Conservation (phyloP, 2,888 invertebrate species). For the Melinaea menophilus region DNA sequence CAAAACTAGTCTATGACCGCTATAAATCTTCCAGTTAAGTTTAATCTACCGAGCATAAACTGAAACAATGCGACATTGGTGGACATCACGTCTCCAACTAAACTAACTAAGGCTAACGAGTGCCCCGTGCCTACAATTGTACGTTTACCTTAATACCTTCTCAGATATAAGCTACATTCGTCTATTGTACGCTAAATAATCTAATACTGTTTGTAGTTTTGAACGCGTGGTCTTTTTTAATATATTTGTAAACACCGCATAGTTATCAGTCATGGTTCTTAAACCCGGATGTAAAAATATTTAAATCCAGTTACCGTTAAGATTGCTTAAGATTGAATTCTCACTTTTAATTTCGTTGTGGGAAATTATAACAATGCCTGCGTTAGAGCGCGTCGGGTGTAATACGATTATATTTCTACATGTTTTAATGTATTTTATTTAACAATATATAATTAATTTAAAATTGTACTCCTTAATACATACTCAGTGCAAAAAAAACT, state of each 20-base stretch:
- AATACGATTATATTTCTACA: background rate
- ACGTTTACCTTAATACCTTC: conserved; percentile 74
- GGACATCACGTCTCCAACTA: conserved; percentile 55
- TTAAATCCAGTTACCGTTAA: conserved; percentile 66
- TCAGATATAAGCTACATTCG: conserved; percentile 68
- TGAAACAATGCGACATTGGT: conserved; percentile 71
- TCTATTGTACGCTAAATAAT: conserved; percentile 70
- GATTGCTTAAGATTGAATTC: conserved; percentile 57
- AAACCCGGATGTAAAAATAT: conserved; percentile 63
- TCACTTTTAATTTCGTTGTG: conserved; percentile 71
- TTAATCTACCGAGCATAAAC: conserved; percentile 71
- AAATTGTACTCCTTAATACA: too few species aligned
- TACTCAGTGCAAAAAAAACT: too few species aligned
- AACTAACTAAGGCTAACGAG: conserved; percentile 55
- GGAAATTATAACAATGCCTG: conserved; percentile 46
- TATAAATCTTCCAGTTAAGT: conserved; percentile 69
- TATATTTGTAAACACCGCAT: conserved; percentile 17
- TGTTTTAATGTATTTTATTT: too few species aligned
- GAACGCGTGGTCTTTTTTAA: conserved; percentile 11
- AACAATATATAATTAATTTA: too few species aligned
- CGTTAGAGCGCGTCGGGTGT: conserved; percentile 17
- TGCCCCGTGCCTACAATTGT: conserved; percentile 74
- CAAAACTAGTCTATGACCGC: conserved; percentile 63
- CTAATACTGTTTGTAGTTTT: conserved; percentile 40
- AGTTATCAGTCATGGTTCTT: conserved; percentile 49